phyloP scores from a whole-genome alignment of 23 tunicate genomes.

The Oikopleura vanhoeffeni region DNA sequence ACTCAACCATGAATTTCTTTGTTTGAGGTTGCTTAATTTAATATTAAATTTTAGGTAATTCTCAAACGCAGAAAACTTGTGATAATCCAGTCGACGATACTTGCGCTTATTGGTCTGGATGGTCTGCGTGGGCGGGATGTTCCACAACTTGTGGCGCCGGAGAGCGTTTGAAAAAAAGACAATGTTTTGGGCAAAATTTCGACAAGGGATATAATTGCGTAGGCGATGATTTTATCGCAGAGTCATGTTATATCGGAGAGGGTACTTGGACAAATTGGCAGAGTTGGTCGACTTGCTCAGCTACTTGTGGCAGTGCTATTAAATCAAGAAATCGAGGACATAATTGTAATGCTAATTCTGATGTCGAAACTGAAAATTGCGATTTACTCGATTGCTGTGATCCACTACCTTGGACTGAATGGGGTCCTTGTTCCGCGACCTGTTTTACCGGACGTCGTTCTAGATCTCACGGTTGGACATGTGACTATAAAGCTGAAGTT shows the following conservation, averaged over 20 bases:
- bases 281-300: background rate
- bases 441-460: slow-evolving; percentile 50
- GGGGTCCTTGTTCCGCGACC: slow-evolving; percentile 50
- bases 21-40: background rate
- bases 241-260: background rate
- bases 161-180: slow-evolving; percentile 23
- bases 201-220: background rate
- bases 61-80: slow-evolving; percentile 23
- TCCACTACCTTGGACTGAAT: slow-evolving; percentile 32
- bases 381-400: slow-evolving; percentile 6
- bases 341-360: background rate
- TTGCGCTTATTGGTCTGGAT: slow-evolving; percentile 85
- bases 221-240: background rate
- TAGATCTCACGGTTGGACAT: slow-evolving; percentile 27
- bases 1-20: background rate
- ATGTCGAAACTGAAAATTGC: background rate
- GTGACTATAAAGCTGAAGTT: slow-evolving; percentile 19
- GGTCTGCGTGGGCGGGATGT: slow-evolving; percentile 50
- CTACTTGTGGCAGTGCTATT: background rate
- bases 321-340: background rate
- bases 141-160: slow-evolving; percentile 61
- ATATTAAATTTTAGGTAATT: background rate
- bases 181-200: slow-evolving; percentile 15
- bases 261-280: background rate
- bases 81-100: slow-evolving; percentile 31